Conservation (phyloP, 2,888 invertebrate species). For the Ochropleura plecta region DNA sequence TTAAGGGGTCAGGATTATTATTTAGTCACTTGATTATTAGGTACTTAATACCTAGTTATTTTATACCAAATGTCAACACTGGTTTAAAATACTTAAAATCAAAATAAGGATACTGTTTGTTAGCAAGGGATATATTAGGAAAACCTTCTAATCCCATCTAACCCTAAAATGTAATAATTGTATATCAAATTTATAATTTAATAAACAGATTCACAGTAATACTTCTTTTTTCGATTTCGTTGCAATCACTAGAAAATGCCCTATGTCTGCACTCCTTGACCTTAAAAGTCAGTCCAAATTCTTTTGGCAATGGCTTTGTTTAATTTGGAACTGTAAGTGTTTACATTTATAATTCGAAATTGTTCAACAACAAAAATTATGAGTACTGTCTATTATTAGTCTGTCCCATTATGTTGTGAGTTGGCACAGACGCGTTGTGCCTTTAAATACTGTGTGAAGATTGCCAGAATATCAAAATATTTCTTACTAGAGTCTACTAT, state of each 20-base stretch:
- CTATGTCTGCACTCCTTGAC: neutral
- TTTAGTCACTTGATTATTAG: no score
- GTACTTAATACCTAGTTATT: no score
- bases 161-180: no score
- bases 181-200: conserved; percentile 7
- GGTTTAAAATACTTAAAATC: neutral
- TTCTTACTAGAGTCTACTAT: conserved; percentile 39
- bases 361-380: conserved; percentile 63
- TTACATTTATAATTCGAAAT: conserved; percentile 30
- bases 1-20: neutral
- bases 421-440: conserved; percentile 73
- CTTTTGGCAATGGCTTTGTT: conserved; percentile 5
- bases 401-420: conserved; percentile 69
- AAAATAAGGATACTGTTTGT: conserved; percentile 1
- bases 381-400: conserved; percentile 72
- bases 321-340: conserved; percentile 7
- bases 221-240: neutral
- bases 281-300: neutral
- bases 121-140: neutral
- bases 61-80: neutral
- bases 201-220: neutral
- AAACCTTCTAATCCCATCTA: neutral
- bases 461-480: conserved; percentile 57
- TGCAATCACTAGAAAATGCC: neutral
- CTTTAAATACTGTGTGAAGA: conserved; percentile 57